These are phyloP conservation scores for Cartodere bifasciata DNA, from an alignment of 2,888 invertebrate species.

Conservation along the genomic window DNA sequence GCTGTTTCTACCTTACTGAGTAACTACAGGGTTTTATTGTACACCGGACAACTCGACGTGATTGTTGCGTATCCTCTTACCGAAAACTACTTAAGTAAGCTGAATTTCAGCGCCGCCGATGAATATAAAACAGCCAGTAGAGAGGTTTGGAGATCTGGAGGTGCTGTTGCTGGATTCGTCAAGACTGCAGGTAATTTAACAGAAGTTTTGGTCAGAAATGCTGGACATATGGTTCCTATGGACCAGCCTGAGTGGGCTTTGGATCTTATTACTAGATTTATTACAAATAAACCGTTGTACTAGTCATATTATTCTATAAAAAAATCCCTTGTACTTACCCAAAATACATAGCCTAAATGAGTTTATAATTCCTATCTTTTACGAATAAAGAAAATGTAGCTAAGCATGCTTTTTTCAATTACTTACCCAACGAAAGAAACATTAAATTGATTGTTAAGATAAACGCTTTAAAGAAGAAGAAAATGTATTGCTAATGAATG, in stretches of 20 bases:
- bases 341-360: too few species aligned
- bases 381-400: too few species aligned
- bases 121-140: slow-evolving; percentile 48
- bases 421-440: too few species aligned
- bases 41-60: slow-evolving; percentile 68
- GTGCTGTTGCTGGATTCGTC: slow-evolving; percentile 55
- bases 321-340: too few species aligned
- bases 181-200: slow-evolving; percentile 52
- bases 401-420: too few species aligned
- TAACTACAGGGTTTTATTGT: slow-evolving; percentile 44
- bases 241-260: slow-evolving; percentile 65
- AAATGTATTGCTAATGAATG: too few species aligned
- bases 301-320: too few species aligned
- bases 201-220: slow-evolving; percentile 58
- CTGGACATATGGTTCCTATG: slow-evolving; percentile 67
- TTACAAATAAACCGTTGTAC: slow-evolving; percentile 39
- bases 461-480: too few species aligned
- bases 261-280: slow-evolving; percentile 55
- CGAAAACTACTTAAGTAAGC: slow-evolving; percentile 52
- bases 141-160: slow-evolving; percentile 49
- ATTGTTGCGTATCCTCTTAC: slow-evolving; percentile 74
- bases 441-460: too few species aligned
- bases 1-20: slow-evolving; percentile 36
- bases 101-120: slow-evolving; percentile 49
- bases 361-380: too few species aligned